Evolutionary conservation across 2,888 invertebrate species (phyloP).

Genomic region (Desoria tigrina): DNA sequence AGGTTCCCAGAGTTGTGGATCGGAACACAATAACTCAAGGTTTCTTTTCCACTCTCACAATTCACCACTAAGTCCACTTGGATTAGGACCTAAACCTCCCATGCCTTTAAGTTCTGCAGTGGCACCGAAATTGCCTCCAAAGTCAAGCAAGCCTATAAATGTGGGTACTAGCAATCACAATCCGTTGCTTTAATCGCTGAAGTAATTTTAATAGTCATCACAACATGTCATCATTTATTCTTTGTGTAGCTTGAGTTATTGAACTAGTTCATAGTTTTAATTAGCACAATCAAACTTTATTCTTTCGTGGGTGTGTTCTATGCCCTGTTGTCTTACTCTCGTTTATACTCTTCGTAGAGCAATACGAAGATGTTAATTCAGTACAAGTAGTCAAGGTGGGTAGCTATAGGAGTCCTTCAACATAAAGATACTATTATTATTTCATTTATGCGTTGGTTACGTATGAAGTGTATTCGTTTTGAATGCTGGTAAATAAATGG

Average conservation of each 20-base stretch:
- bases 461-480: no score
- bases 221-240: no score
- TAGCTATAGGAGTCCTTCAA: background rate
- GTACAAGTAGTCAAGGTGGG: constrained; percentile 10
- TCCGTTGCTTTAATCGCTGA: background rate
- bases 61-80: constrained; percentile 31
- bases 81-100: constrained; percentile 24
- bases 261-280: no score
- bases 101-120: constrained; percentile 33
- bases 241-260: no score
- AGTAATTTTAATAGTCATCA: constrained; percentile 9
- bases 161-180: constrained; percentile 20
- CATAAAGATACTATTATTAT: no score
- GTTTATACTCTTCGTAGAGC: constrained; percentile 1
- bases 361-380: constrained; percentile 1
- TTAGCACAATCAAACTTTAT: no score
- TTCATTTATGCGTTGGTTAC: no score
- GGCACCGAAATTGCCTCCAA: constrained; percentile 45
- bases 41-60: constrained; percentile 33
- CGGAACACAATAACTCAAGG: constrained; percentile 33
- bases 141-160: constrained; percentile 40
- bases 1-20: constrained; percentile 23
- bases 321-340: background rate
- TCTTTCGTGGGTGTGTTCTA: no score
- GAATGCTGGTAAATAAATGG: no score